Evolutionary conservation across 2,888 invertebrate species (phyloP).

Genomic region (Drosophila subquinaria): DNA sequence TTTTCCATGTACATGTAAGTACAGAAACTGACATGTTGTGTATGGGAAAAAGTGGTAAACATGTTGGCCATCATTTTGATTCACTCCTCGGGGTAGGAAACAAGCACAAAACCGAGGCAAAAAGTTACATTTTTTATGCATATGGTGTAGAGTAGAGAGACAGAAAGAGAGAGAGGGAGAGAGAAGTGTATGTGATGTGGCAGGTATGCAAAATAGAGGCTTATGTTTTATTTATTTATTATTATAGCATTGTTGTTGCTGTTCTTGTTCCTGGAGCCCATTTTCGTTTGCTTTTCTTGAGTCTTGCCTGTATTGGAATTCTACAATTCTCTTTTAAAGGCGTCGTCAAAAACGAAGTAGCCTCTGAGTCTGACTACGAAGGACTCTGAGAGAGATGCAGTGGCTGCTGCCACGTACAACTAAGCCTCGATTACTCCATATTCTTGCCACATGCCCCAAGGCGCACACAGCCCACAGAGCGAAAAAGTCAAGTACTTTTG

Average conservation of each 20-base stretch:
- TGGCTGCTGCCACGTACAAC: constrained; percentile 5
- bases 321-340: neutral
- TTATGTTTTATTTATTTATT: constrained; percentile 60
- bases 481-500: no score
- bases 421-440: constrained; percentile 8
- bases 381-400: constrained; percentile 3
- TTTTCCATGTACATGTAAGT: neutral
- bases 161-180: neutral
- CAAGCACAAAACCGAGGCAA: constrained; percentile 15
- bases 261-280: neutral
- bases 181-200: constrained; percentile 23
- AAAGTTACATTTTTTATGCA: constrained; percentile 40
- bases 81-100: constrained; percentile 12
- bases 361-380: no score
- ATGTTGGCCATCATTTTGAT: constrained; percentile 63
- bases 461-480: neutral
- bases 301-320: constrained; percentile 12
- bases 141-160: constrained; percentile 16
- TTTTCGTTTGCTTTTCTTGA: constrained; percentile 42
- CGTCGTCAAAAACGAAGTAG: neutral
- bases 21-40: neutral
- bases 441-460: neutral
- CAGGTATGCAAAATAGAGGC: constrained; percentile 39
- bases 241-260: constrained; percentile 33
- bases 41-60: constrained; percentile 58